These are phyloP conservation scores for Coreoperca whiteheadi DNA, from an alignment of 2,113 vertebrate genomes.

Conservation along the genomic window DNA sequence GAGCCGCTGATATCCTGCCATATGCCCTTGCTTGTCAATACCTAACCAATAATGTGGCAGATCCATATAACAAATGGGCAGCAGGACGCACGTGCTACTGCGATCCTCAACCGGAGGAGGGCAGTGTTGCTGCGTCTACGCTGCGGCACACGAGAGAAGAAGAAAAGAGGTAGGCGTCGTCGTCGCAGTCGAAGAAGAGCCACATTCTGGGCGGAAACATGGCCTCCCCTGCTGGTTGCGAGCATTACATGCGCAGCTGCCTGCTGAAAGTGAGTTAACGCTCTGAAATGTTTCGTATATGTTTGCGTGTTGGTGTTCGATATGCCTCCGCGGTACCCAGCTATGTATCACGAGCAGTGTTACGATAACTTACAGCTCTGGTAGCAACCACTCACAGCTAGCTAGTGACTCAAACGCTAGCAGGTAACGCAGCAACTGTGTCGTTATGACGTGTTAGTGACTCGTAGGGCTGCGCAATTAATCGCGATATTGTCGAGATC, in stretches of 20 bases:
- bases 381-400: conserved; percentile 9
- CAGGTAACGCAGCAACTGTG: too few species aligned
- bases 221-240: conserved; percentile 80
- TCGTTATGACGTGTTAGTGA: neutral
- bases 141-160: neutral
- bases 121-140: neutral
- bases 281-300: neutral
- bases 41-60: neutral
- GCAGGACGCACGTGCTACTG: neutral
- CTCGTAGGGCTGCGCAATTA: too few species aligned
- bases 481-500: too few species aligned
- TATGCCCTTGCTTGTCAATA: neutral
- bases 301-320: neutral
- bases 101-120: neutral
- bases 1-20: too few species aligned
- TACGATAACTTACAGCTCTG: too few species aligned
- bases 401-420: neutral
- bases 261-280: conserved; percentile 82
- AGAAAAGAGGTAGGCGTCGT: fast-evolving
- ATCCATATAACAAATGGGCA: too few species aligned
- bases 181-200: conserved; percentile 11
- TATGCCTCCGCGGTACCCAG: neutral
- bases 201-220: conserved; percentile 47
- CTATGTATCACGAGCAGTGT: neutral
- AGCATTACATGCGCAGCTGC: conserved; percentile 85